Conservation (phyloP, 1,140 invertebrate genomes). For the Trichonephila clavipes region DNA sequence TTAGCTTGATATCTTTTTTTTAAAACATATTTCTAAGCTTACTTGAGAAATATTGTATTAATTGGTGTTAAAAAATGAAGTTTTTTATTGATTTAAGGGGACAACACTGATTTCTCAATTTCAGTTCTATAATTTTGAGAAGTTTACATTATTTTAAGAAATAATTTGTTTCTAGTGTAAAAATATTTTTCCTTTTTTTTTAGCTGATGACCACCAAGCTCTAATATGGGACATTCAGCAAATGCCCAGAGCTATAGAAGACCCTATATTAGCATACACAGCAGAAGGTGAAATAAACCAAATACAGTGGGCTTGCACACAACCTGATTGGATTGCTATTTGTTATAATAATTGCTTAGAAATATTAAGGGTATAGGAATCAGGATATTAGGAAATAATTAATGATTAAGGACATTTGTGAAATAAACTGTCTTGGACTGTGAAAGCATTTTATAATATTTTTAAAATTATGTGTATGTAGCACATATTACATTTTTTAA, state of each 20-base stretch:
- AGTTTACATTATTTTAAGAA: too few species aligned
- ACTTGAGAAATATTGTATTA: too few species aligned
- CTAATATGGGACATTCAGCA: conserved; percentile 99
- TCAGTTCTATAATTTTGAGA: too few species aligned
- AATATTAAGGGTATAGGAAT: conserved; percentile 93
- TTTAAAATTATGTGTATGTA: not conserved
- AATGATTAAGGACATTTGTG: conserved; percentile 59
- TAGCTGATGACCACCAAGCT: conserved; percentile 97
- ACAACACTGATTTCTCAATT: too few species aligned
- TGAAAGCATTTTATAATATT: not conserved
- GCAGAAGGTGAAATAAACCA: conserved; percentile 99
- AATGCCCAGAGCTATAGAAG: conserved; percentile 99
- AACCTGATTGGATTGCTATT: conserved; percentile 99
- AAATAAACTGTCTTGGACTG: conserved; percentile 62
- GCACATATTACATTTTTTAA: too few species aligned
- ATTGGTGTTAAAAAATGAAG: too few species aligned
- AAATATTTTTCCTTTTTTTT: conserved; percentile 14
- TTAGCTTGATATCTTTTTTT: too few species aligned
- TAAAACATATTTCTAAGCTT: too few species aligned
- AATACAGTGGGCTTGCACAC: conserved; percentile 99
- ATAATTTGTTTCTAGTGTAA: not conserved
- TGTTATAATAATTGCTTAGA: conserved; percentile 99
- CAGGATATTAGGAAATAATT: conserved; percentile 76
- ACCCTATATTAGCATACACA: conserved; percentile 99
- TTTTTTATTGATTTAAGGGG: too few species aligned